A percentile compares a stretch with the other conserved stretches of the same genome.
Evolutionary conservation across 2,888 invertebrate genomes (phyloP).

Genomic region (Seira ritae): DNA sequence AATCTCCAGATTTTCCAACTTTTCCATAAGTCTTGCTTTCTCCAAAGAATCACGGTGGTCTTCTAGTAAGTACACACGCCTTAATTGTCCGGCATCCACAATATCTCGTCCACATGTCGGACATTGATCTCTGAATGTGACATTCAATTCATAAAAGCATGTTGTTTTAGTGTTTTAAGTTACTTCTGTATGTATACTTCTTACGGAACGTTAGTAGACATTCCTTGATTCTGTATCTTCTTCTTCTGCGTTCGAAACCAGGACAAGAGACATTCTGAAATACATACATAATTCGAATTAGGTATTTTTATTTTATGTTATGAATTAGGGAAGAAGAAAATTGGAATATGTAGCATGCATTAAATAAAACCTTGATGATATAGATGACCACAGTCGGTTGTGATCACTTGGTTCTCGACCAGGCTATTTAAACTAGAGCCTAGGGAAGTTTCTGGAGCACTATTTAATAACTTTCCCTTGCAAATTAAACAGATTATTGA

Average conservation of each 20-base stretch:
- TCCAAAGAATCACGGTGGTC: constrained; percentile 62
- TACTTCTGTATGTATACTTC: not conserved
- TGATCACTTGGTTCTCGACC: constrained; percentile 49
- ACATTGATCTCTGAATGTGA: constrained; percentile 49
- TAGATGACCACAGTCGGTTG: constrained; percentile 30
- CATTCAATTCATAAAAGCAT: not conserved
- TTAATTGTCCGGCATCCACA: constrained; percentile 34
- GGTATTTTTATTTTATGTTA: no score
- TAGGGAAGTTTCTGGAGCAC: constrained; percentile 36
- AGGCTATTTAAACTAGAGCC: constrained; percentile 56
- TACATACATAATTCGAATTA: no score
- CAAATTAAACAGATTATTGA: constrained; percentile 64
- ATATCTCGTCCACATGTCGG: constrained; percentile 60
- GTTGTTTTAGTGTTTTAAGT: no score
- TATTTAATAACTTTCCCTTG: constrained; percentile 58
- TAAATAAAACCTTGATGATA: not conserved
- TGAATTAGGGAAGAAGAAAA: no score
- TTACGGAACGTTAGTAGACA: constrained; percentile 27
- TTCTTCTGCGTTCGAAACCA: constrained; percentile 62
- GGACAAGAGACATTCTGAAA: no score
- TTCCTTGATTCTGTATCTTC: constrained; percentile 49
- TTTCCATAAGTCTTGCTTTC: constrained; percentile 57
- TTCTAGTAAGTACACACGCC: constrained; percentile 53
- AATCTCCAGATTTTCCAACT: constrained; percentile 64
- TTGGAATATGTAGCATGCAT: constrained; percentile 48